Conservation (phyloP, 2,888 invertebrate genomes). For the Elysia crispata region DNA sequence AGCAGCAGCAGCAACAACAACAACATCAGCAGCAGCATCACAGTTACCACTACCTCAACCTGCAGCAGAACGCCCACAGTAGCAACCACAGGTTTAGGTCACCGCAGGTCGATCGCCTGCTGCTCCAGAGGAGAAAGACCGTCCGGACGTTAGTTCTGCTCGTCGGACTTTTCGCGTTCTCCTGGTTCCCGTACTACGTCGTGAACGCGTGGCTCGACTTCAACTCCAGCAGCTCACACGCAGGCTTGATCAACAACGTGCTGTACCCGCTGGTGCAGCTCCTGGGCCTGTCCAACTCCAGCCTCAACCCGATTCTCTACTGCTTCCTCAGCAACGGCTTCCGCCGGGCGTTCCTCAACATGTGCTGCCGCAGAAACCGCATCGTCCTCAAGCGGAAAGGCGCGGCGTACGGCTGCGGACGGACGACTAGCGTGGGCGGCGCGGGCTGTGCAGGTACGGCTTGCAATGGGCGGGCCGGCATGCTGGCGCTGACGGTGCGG, state of each 20-base stretch:
- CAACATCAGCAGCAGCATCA: neutral
- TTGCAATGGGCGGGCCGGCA: neutral
- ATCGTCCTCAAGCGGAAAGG: conserved; percentile 37
- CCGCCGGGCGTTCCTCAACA: conserved; percentile 61
- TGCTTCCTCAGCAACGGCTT: conserved; percentile 70
- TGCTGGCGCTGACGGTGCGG: conserved; percentile 30
- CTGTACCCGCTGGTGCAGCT: conserved; percentile 64
- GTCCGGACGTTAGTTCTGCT: conserved; percentile 67
- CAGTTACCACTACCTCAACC: too few relatives aligned
- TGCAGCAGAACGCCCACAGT: neutral
- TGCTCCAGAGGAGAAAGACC: conserved; percentile 62
- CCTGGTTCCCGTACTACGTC: conserved; percentile 70
- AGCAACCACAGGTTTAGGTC: conserved; percentile 40
- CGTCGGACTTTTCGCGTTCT: conserved; percentile 62
- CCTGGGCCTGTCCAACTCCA: conserved; percentile 68
- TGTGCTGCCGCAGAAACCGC: conserved; percentile 52
- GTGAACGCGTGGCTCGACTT: conserved; percentile 69
- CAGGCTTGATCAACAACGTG: conserved; percentile 49
- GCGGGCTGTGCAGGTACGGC: too few relatives aligned
- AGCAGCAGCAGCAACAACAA: conserved; percentile 14
- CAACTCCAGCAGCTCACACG: conserved; percentile 51
- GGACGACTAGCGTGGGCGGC: conserved; percentile 5
- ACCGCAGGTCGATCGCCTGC: conserved; percentile 54
- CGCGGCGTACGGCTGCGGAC: conserved; percentile 42
- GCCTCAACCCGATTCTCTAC: conserved; percentile 71